Evolutionary conservation across 2,113 vertebrate species (phyloP).

Genomic region (Atrichornis clamosus): DNA sequence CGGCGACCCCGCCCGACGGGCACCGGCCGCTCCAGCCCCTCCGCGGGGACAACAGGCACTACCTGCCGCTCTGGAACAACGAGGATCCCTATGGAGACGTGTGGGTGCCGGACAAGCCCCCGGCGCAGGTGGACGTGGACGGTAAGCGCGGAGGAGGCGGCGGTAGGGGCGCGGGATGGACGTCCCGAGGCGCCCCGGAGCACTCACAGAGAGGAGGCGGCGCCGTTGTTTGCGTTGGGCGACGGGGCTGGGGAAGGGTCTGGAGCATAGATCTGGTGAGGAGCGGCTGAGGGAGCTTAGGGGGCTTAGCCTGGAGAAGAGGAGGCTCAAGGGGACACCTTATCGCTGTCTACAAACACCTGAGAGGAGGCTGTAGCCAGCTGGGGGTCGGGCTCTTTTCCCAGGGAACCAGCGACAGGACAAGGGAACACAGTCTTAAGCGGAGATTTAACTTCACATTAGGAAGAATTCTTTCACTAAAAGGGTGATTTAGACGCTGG

Average conservation of each 20-base stretch:
- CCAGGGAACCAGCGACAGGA: not conserved
- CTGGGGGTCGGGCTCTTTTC: not conserved
- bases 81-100: slow-evolving; percentile 83
- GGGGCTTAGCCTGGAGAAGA: not conserved
- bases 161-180: too few relatives aligned
- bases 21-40: slow-evolving; percentile 63
- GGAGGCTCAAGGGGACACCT: not conserved
- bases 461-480: not conserved
- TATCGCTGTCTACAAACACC: not conserved
- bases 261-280: rapidly evolving
- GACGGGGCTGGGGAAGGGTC: not conserved
- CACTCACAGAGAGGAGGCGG: too few relatives aligned
- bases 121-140: slow-evolving; percentile 64
- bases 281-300: not conserved
- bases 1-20: not conserved
- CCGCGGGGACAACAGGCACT: slow-evolving; percentile 74
- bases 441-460: not conserved
- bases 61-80: slow-evolving; percentile 89
- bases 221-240: not conserved
- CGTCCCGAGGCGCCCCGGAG: not conserved
- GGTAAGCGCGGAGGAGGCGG: slow-evolving; percentile 65
- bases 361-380: not conserved
- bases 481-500: not conserved
- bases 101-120: slow-evolving; percentile 67
- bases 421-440: too few relatives aligned